Conservation (phyloP, 2,888 invertebrate genomes). For the Fragum whitleyi region DNA sequence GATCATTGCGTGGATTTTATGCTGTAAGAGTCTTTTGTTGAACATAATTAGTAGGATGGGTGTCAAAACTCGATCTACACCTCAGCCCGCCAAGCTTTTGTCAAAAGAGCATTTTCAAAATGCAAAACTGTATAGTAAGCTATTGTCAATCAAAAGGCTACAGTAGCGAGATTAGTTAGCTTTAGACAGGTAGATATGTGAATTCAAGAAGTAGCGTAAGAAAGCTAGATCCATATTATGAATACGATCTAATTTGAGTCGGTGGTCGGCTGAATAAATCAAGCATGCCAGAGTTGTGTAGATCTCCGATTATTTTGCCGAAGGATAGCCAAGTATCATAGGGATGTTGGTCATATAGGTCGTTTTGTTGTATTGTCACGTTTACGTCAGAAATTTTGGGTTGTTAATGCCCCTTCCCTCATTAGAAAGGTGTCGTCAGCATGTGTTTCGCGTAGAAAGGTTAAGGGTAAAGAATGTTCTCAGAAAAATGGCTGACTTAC, state of each 20-base stretch:
- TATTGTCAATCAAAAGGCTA: too few species aligned
- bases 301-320: conserved; percentile 46
- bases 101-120: too few species aligned
- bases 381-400: conserved; percentile 36
- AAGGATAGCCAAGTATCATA: conserved; percentile 35
- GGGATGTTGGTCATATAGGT: conserved; percentile 37
- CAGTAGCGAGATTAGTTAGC: too few species aligned
- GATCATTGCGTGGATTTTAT: too few species aligned
- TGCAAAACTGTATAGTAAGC: too few species aligned
- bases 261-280: conserved; percentile 27
- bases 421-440: conserved; percentile 39
- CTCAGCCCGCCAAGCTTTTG: too few species aligned
- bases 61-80: too few species aligned
- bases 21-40: too few species aligned
- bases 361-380: conserved; percentile 20
- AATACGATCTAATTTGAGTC: background rate
- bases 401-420: conserved; percentile 46
- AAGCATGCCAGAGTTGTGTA: conserved; percentile 21
- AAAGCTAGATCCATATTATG: background rate
- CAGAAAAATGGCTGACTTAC: conserved; percentile 55
- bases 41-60: too few species aligned
- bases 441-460: conserved; percentile 43
- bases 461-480: background rate
- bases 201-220: background rate
- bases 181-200: too few species aligned